Conservation (phyloP, 2,113 vertebrate species). For the Tyto alba region DNA sequence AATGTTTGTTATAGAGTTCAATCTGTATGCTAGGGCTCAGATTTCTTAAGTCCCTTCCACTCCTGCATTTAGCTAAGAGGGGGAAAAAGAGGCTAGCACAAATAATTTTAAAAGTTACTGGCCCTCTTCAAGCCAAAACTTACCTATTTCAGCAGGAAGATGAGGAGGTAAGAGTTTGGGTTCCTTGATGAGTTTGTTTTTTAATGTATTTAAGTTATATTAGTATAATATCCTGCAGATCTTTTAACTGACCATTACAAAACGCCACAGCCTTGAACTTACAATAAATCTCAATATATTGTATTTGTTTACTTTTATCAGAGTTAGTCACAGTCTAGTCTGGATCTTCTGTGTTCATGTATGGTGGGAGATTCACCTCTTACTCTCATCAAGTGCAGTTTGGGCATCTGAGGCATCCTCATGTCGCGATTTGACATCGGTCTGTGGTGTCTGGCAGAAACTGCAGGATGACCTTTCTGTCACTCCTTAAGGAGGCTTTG, state of each 20-base stretch:
- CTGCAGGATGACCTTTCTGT: neutral
- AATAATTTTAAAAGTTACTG: neutral
- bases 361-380: fast-evolving
- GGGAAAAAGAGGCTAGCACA: neutral
- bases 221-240: neutral
- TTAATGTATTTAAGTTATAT: neutral
- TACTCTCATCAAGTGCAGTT: neutral
- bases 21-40: neutral
- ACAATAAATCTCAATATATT: neutral
- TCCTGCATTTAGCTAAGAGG: neutral
- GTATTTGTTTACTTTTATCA: neutral
- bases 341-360: fast-evolving
- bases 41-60: neutral
- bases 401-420: neutral
- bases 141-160: neutral
- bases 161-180: neutral
- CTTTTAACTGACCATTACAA: neutral
- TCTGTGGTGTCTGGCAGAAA: neutral
- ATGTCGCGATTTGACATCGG: fast-evolving
- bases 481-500: neutral
- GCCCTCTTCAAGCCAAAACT: neutral
- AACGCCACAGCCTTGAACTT: neutral
- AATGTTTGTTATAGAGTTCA: no score
- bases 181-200: neutral
- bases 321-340: neutral